phyloP scores from a whole-genome alignment of 92 coral and sea anemone species.

The Epizoanthus rinbou region DNA sequence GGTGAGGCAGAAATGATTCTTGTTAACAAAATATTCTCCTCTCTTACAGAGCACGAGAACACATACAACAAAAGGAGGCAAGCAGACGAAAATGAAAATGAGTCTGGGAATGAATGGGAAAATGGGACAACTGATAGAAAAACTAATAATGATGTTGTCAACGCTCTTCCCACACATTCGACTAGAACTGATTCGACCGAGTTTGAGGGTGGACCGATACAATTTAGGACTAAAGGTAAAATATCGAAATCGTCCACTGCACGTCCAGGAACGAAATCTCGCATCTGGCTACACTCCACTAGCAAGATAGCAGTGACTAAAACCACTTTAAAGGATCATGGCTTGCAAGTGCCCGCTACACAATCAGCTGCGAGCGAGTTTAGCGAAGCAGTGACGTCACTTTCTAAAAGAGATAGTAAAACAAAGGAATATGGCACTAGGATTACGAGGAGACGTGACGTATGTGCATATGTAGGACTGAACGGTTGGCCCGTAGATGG shows the following conservation, averaged over 20 bases:
- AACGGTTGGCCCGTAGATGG: conserved; percentile 34
- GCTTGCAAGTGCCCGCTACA: neutral
- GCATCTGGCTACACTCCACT: no score
- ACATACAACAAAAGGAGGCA: neutral
- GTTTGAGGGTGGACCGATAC: neutral
- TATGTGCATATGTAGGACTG: conserved; percentile 33
- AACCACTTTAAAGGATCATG: neutral
- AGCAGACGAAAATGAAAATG: neutral
- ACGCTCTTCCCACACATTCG: neutral
- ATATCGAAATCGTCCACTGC: no score
- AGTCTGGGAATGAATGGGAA: neutral
- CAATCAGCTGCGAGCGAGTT: neutral
- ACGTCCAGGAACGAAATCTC: no score
- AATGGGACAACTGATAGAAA: neutral
- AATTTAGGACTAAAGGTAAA: neutral
- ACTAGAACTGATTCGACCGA: neutral
- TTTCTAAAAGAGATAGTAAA: neutral
- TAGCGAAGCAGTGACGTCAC: neutral
- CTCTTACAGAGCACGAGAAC: neutral
- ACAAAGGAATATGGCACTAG: neutral
- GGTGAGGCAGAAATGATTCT: no score
- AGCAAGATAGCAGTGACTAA: no score
- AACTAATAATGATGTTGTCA: neutral
- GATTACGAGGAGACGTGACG: neutral
- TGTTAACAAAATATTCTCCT: no score